Percentiles rank a stretch among this genome's conserved stretches.
Evolutionary conservation across 2,797 vertebrate genomes (phyloP).

Genomic region (Muraenolepis orangiensis): DNA sequence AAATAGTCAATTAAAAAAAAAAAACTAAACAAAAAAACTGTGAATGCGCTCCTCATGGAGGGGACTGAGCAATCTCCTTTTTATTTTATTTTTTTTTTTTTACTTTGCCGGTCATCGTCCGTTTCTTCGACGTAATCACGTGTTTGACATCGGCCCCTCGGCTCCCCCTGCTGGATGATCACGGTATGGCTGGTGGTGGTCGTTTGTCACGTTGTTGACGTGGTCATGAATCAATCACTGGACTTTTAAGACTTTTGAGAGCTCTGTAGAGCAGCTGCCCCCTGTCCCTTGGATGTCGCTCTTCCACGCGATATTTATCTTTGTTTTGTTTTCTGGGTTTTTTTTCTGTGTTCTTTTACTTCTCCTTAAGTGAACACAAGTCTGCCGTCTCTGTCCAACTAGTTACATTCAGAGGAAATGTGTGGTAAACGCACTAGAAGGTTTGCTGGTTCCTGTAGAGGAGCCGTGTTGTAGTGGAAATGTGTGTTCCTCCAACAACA

Average conservation of each 20-base stretch:
- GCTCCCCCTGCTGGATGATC: not conserved
- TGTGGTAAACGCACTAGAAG: not conserved
- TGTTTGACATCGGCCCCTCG: not conserved
- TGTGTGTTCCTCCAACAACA: not conserved
- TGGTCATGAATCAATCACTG: not conserved
- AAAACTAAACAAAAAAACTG: not conserved
- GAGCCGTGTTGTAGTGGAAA: not conserved
- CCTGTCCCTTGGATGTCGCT: not conserved
- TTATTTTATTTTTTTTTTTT: no score
- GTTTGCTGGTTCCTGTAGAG: not conserved
- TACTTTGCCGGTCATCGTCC: conserved; percentile 20
- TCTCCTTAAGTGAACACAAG: not conserved
- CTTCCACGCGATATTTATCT: not conserved
- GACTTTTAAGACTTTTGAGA: not conserved
- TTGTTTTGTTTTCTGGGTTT: no score
- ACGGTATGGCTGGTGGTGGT: not conserved
- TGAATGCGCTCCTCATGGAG: conserved; percentile 48
- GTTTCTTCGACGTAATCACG: not conserved
- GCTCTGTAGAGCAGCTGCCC: not conserved
- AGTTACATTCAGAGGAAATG: not conserved
- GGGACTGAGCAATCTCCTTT: conserved; percentile 23
- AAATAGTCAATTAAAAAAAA: not conserved
- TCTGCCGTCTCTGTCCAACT: not conserved
- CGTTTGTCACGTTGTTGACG: no score
- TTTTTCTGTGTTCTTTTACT: not conserved